Conservation (phyloP, 1,140 invertebrate genomes). For the Rhopalosiphum padi region DNA sequence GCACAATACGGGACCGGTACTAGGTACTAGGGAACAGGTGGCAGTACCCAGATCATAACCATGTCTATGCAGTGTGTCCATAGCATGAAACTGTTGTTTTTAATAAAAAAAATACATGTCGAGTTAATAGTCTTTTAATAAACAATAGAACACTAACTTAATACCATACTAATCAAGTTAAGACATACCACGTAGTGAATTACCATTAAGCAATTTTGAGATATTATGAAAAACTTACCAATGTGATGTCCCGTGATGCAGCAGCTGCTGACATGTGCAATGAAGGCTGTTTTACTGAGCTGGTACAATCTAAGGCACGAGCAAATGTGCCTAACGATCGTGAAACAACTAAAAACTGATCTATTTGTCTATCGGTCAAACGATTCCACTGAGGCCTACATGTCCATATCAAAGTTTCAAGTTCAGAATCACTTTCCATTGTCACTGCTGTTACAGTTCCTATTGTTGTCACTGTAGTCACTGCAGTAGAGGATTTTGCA, state of each 20-base stretch:
- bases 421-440: conserved; percentile 68
- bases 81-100: conserved; percentile 87
- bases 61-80: conserved; percentile 96
- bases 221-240: conserved; percentile 69
- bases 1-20: conserved; percentile 94
- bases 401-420: conserved; percentile 94
- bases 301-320: conserved; percentile 95
- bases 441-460: background rate
- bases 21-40: conserved; percentile 91
- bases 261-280: conserved; percentile 99
- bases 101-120: background rate
- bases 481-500: background rate
- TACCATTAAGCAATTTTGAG: background rate
- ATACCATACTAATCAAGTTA: background rate
- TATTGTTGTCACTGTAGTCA: background rate
- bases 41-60: conserved; percentile 91
- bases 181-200: background rate
- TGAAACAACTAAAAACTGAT: conserved; percentile 97
- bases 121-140: background rate
- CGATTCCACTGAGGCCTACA: conserved; percentile 74
- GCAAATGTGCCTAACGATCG: conserved; percentile 98
- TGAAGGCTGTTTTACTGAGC: conserved; percentile 96
- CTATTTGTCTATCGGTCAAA: conserved; percentile 93
- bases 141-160: background rate
- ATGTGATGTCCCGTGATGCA: conserved; percentile 96